Base-by-base conservation (phyloP, 1,140 invertebrate species). In the Oryzaephilus surinamensis region DNA sequence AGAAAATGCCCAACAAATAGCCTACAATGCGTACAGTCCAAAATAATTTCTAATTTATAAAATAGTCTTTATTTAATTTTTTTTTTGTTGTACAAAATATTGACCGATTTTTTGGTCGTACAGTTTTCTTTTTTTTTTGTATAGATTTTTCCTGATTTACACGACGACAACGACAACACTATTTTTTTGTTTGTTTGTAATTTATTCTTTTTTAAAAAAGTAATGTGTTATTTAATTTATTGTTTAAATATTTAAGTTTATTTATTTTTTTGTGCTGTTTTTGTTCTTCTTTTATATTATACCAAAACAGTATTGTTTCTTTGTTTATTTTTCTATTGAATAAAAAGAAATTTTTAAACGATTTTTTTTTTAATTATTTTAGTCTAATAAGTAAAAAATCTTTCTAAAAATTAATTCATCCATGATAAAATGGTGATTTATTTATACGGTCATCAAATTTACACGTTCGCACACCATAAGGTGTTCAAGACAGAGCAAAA, bases 1-100 rank as follows among this genome's bases (percentile, higher is more conserved):
- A 15, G 63, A 64, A n/a, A n/a, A n/a, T n/a, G 70, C 74, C 1
- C 77, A 81, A 30, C 73, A 75, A 38, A 49, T 84, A 32, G 79
- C 80, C 1, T 85, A 84, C 55, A 71, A 71, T 17, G 73, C 69
- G 0, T 76, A 78, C 49, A 54, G 27, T 50, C 43, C 42, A 33
- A 48, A 54, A 51, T 51, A 47, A 50, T 49, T 48, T 49, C 20
- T 23, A 28, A 21, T 26, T 19, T 43, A n/a, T 30, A 14, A 6
- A 26, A 15, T 42, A 13, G 20, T 26, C 24, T 31, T n/a, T 6
- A 40, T 24, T 32, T 20, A 20, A 32, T 15, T 39, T 27, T 32
- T 38, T 7, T 37, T 33, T 18, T 28, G 23, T 19, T 46, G 40
- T 40, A 50, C 33, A 46, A 46, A 24, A 33, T 30, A 27, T 45